Conservation (phyloP, 2,888 invertebrate species). For the Tuberolachnus salignus region DNA sequence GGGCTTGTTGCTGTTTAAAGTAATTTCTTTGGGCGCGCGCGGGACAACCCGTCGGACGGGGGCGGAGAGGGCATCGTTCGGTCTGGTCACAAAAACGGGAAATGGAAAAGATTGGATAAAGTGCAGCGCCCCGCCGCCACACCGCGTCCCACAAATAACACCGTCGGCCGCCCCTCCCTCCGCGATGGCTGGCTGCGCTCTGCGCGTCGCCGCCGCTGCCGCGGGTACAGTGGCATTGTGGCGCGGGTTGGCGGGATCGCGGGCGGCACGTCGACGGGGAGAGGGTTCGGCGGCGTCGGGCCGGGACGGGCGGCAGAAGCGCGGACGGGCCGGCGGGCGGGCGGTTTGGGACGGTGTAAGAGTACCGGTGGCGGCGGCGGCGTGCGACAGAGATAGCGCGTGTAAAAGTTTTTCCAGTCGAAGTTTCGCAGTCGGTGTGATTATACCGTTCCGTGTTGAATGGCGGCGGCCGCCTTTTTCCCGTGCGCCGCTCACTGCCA, state of each 20-base stretch:
- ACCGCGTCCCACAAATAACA: too few species aligned
- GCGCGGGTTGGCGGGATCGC: neutral
- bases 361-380: conserved; percentile 24
- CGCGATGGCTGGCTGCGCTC: too few species aligned
- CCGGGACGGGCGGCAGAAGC: neutral
- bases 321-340: neutral
- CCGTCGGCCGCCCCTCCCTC: neutral
- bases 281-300: neutral
- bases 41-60: conserved; percentile 16
- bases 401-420: conserved; percentile 56
- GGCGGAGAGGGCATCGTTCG: conserved; percentile 32
- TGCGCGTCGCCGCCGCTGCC: neutral
- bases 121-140: conserved; percentile 27
- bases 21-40: conserved; percentile 39
- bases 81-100: conserved; percentile 56
- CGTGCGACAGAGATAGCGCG: conserved; percentile 56
- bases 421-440: conserved; percentile 56
- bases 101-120: conserved; percentile 56
- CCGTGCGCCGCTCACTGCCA: conserved; percentile 20
- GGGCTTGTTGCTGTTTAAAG: conserved; percentile 54
- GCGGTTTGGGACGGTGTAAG: neutral
- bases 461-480: conserved; percentile 37
- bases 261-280: neutral
- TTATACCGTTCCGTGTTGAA: conserved; percentile 53
- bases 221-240: neutral